Base-by-base conservation (phyloP, 2,888 invertebrate genomes). In the Hylaea fasciaria region DNA sequence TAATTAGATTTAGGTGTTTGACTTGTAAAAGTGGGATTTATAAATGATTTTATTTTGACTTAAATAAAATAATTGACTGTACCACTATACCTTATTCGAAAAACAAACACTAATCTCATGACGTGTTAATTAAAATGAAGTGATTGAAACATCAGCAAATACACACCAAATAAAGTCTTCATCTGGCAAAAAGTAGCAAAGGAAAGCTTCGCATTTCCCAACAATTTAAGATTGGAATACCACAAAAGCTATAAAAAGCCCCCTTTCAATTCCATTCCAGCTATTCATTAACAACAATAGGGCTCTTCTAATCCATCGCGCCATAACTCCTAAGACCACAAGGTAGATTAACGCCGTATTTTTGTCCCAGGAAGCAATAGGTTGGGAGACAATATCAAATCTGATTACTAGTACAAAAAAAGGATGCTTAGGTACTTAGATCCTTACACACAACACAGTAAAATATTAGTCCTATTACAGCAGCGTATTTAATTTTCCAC, bases 211-310 rank as follows among this genome's bases (percentile, higher is more conserved):
- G 32, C 45, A 53, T 58, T 60, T 43, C 54, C 14, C 14, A 9
- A 50, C 37, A 55, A 29, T 44, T 51, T 41, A 48, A 39, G 37
- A 46, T 51, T 39, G 14, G 29, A 56, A 56, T 47, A 47, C 35
- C 46, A 57, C 57, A 57, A 57, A 50, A 62, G 50, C 57, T 46
- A 55, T 62, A 57, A 58, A 54, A 62, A 37, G 40, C 53, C 49
- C 46, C 52, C 55, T 37, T 58, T 59, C 44, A 57, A 64, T 59
- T 59, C 51, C 50, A 51, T 62, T 60, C 49, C 39, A 22, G 17
- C 50, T 29, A 68, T 68, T 68, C 56, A 68, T 48, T 50, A 50
- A 57, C 53, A 66, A 70, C 63, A 70, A 70, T 60, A 53, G 64
- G 35, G 17, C 52, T 40, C 60, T 53, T 48, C 55, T 58, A 66